Conservation (phyloP, 1,140 invertebrate species). For the Dicyema japonicum region DNA sequence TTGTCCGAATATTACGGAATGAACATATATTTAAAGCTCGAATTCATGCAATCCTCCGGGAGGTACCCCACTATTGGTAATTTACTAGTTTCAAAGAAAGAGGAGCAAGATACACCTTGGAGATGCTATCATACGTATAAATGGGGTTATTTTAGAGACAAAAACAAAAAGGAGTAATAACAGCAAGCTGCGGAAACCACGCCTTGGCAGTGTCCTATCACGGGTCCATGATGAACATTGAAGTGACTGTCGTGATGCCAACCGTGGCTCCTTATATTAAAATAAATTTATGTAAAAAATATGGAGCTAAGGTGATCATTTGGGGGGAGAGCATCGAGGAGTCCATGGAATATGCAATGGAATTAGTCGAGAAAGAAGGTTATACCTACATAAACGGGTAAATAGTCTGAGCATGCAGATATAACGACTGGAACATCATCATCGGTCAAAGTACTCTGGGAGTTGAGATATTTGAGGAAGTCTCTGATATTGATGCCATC, state of each 20-base stretch:
- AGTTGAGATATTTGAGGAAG: conserved; percentile 52
- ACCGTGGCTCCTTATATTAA: conserved; percentile 41
- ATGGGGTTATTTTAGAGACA: too few species aligned
- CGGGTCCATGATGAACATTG: conserved; percentile 38
- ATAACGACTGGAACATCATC: conserved; percentile 63
- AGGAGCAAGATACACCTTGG: conserved; percentile 46
- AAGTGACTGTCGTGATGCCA: conserved; percentile 69
- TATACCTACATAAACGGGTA: conserved; percentile 4
- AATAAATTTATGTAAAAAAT: conserved; percentile 43
- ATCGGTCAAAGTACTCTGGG: conserved; percentile 67
- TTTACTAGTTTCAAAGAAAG: conserved; percentile 73
- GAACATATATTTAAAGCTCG: conserved; percentile 61
- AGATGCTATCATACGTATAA: conserved; percentile 30
- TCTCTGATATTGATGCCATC: conserved; percentile 22
- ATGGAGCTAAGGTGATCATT: conserved; percentile 47
- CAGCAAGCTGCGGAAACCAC: conserved; percentile 63
- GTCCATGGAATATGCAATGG: conserved; percentile 1
- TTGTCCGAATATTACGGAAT: conserved; percentile 17
- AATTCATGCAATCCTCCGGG: conserved; percentile 57
- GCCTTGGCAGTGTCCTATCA: conserved; percentile 55
- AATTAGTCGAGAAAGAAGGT: conserved; percentile 1
- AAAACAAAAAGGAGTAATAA: conserved; percentile 42
- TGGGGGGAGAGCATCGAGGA: conserved; percentile 25
- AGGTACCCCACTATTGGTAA: too few species aligned
- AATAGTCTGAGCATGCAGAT: conserved; percentile 24